Evolutionary conservation across 2,113 vertebrate genomes (phyloP).

Genomic region (Rana temporaria): DNA sequence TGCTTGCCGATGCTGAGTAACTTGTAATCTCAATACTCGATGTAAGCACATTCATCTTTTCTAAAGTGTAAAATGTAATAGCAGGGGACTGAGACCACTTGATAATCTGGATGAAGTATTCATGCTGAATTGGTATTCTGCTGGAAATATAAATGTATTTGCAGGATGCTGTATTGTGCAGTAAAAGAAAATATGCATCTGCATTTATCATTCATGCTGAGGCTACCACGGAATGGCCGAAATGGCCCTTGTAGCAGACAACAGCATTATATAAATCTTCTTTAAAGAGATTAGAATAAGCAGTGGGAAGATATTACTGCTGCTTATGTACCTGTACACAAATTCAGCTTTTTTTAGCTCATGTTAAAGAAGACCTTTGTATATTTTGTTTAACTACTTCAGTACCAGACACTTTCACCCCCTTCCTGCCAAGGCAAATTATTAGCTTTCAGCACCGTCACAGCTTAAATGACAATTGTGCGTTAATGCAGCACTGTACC

Average conservation of each 20-base stretch:
- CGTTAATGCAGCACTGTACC: too few species aligned
- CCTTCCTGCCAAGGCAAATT: too few species aligned
- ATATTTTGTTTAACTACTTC: too few species aligned
- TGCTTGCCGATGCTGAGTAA: constrained; percentile 46
- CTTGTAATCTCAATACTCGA: constrained; percentile 47
- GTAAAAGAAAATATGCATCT: background rate
- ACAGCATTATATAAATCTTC: background rate
- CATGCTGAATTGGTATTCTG: constrained; percentile 32
- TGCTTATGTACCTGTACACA: background rate
- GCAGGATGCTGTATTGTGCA: constrained; percentile 5
- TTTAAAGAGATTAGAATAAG: background rate
- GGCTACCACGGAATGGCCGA: background rate
- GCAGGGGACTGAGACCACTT: constrained; percentile 47
- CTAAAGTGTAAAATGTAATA: constrained; percentile 52
- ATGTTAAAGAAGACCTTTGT: too few species aligned
- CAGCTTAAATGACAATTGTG: too few species aligned
- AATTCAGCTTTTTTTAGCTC: too few species aligned
- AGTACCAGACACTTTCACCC: too few species aligned
- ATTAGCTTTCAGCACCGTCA: too few species aligned
- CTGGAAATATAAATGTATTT: constrained; percentile 16
- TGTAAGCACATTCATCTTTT: constrained; percentile 52
- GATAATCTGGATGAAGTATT: constrained; percentile 49
- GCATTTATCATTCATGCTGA: background rate
- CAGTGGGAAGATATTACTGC: background rate
- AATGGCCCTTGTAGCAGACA: constrained; percentile 1